Conservation (phyloP, 2,888 invertebrate genomes). For the Empis stercorea region DNA sequence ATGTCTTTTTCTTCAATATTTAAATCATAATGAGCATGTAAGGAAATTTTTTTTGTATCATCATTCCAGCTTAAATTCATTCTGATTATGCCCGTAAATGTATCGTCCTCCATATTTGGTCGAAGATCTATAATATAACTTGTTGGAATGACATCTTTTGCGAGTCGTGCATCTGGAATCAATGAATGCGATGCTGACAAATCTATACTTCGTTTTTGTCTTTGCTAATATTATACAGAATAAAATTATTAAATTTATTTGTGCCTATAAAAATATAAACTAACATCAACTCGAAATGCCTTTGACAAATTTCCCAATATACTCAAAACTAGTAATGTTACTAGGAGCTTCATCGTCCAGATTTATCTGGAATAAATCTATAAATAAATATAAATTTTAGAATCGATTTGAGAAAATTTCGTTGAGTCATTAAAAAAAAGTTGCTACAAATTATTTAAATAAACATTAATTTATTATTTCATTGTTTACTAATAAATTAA, state of each 20-base stretch:
- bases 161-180: slow-evolving; percentile 48
- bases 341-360: background rate
- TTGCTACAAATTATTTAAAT: no score
- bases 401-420: no score
- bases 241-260: no score
- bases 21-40: slow-evolving; percentile 54
- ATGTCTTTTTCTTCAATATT: slow-evolving; percentile 44
- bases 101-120: slow-evolving; percentile 49
- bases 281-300: background rate
- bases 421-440: background rate
- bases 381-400: background rate
- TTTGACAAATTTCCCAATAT: background rate
- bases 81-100: slow-evolving; percentile 53
- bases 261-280: no score
- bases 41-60: slow-evolving; percentile 45
- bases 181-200: slow-evolving; percentile 54
- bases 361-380: background rate
- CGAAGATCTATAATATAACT: slow-evolving; percentile 54
- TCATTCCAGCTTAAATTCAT: slow-evolving; percentile 56
- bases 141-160: slow-evolving; percentile 48
- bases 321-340: background rate
- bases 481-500: no score
- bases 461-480: no score
- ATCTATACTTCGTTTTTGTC: slow-evolving; percentile 50
- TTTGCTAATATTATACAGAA: no score